These are phyloP conservation scores for Syrrhaptes paradoxus DNA, from an alignment of 2,113 vertebrate species.

Conservation along the genomic window DNA sequence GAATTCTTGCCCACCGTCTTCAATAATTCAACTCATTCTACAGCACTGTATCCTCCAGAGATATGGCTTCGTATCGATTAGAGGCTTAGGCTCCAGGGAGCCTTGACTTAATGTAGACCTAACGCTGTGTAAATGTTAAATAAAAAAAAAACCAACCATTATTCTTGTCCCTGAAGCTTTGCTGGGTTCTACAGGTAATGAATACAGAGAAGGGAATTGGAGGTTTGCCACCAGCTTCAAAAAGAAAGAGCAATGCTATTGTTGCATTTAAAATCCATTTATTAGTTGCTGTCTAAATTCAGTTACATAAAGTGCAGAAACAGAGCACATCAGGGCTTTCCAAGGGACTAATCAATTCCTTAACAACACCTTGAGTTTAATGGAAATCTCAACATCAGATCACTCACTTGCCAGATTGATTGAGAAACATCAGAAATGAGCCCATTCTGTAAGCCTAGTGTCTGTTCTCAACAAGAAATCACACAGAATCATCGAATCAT, in stretches of 20 bases:
- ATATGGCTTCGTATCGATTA: background rate
- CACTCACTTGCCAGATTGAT: background rate
- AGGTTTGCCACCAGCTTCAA: background rate
- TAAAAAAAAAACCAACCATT: background rate
- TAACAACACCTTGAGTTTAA: background rate
- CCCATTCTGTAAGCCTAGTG: background rate
- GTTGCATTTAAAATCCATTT: background rate
- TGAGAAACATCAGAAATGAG: background rate
- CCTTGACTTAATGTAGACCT: background rate
- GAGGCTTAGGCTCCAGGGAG: background rate
- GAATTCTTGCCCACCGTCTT: background rate
- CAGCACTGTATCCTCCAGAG: background rate
- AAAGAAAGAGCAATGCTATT: background rate
- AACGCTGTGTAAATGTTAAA: background rate
- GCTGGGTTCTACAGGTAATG: background rate
- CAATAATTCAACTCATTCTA: background rate
- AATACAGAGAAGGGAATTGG: background rate
- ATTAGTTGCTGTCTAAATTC: background rate
- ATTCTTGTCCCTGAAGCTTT: background rate
- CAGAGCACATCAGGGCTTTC: background rate
- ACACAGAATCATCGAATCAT: too few relatives aligned
- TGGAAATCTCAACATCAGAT: background rate
- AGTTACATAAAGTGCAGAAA: background rate
- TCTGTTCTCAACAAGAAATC: background rate
- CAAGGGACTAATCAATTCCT: background rate